Evolutionary conservation across 2,888 invertebrate genomes (phyloP), one percentile per base, ranked within the genome.

Genomic region (Luperina testacea): DNA sequence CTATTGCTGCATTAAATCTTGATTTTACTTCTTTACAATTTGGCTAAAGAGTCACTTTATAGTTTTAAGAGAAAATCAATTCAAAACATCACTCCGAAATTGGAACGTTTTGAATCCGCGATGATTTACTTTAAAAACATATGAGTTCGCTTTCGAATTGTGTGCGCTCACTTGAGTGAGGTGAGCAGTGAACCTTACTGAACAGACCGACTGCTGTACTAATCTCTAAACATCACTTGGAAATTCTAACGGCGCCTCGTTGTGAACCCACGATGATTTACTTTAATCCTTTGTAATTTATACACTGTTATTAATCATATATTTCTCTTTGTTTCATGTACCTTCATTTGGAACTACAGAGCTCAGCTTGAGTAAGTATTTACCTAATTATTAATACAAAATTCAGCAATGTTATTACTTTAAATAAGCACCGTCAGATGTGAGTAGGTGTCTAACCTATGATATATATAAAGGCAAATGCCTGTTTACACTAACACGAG

Each of bases 281-380:
- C 20, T 20, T 20, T 20, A 57, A 57, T 48, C 11, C 3, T 63
- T 20, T 17, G 8, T 48, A 15, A 51, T 68, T 63, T 20, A 42
- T 71, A 24, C 5, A 42, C 53, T 20, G 13, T 72, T 83, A 85
- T 69, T 91, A 88, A 91, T 82, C 1, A 84, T 73, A 17, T 69
- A 51, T 82, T 91, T 93, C 91, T 92, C 90, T 94, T 95, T 94
- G 95, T 97, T 97, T 88, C 97, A 97, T 97, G 97, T 97, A 89
- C 93, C 87, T 87, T 91, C 90, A 84, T 80, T 79, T 84, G 88
- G 80, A 69, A 81, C 78, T 81, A 89, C 95, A 97, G 97, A 97
- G 97, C 97, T 90, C 97, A 97, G 92, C 97, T 97, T 93, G 97
- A 97, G 97, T 97, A 93, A 97, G 97, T 97, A 97, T 32, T 15